Base-by-base conservation (phyloP, 2,797 vertebrate species). In the Linurgus olivaceus region DNA sequence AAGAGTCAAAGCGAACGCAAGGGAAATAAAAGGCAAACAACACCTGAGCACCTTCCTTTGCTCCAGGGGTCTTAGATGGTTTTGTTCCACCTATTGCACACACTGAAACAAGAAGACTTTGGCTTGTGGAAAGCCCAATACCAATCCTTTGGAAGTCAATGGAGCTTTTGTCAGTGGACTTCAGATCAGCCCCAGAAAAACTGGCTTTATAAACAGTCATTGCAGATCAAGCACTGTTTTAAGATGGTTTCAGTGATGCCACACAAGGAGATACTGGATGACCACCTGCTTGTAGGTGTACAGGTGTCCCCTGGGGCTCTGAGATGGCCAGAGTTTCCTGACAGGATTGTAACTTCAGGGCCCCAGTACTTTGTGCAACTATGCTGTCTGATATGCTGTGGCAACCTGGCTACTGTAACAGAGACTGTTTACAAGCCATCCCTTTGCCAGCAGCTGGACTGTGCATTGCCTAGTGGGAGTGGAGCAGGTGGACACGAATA, bases 291-390 rank as follows among this genome's bases (percentile, higher is more conserved):
- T 3, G 15, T 20, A 24, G 58, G 23, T 47, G 58, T 44, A 9
- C 18, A 0, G 3, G 11, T 11, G 7, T 50, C 3, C 44, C 21
- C 28, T 25, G 11, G 17, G 48, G 20, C 40, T 44, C 1, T 3
- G 31, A 33, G 10, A 20, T 0, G 0, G 58, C n/a, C 47, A 18
- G 58, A 59, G 35, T 10, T 81, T 91, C 54, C 79, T 10, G 52
- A 13, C 2, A 1, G 5, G 37, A 31, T 4, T 37, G 7, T 14
- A 55, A 62, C 14, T 62, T 13, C 35, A 23, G 10, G 29, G 15
- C 19, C 31, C 21, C n/a, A 2, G 31, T 9, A 3, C 25, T 50
- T n/a, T 0, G 0, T 29, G 48, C 42, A 76, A 11, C 47, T 23
- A 7, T 1, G 26, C 15, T 76, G 67, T 18, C 57, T 4, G 7